Percentiles rank a stretch among this genome's conserved stretches.
Evolutionary conservation across 2,888 invertebrate species (phyloP).

Genomic region (Gasteruption jaculator): DNA sequence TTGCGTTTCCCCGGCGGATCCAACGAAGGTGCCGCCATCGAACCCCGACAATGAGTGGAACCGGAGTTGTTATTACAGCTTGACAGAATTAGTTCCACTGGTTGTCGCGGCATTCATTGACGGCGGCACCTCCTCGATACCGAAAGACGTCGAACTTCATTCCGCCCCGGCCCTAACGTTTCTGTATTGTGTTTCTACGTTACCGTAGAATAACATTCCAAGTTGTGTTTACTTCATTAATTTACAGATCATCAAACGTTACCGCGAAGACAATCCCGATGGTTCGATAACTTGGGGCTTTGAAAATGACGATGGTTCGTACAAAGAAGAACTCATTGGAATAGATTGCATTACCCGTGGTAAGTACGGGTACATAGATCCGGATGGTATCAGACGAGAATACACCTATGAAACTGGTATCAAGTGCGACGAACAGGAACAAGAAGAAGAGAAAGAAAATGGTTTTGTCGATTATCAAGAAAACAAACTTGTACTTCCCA

Average conservation of each 20-base stretch:
- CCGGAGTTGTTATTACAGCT: too few relatives aligned
- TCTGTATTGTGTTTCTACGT: background rate
- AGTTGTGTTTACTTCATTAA: background rate
- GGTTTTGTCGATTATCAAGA: conserved; percentile 72
- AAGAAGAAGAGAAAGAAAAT: conserved; percentile 50
- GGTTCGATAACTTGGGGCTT: conserved; percentile 81
- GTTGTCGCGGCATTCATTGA: too few relatives aligned
- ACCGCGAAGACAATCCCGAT: conserved; percentile 74
- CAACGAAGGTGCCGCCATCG: too few relatives aligned
- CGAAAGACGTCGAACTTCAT: too few relatives aligned
- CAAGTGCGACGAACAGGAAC: conserved; percentile 51
- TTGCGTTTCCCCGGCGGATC: too few relatives aligned
- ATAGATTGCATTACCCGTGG: conserved; percentile 72
- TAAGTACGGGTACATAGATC: conserved; percentile 80
- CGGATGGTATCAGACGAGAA: conserved; percentile 76
- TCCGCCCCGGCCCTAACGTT: too few relatives aligned
- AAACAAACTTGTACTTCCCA: conserved; percentile 68
- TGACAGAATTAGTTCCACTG: too few relatives aligned
- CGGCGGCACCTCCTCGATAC: too few relatives aligned
- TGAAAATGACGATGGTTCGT: conserved; percentile 83
- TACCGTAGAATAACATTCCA: background rate
- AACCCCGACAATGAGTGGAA: too few relatives aligned
- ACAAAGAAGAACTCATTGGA: conserved; percentile 80
- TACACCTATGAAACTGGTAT: conserved; percentile 81
- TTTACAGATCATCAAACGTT: conserved; percentile 48